Evolutionary conservation across 2,113 vertebrate genomes (phyloP), one percentile per base, ranked within the genome.

Genomic region (Calyptommatus sinebrachiatus): DNA sequence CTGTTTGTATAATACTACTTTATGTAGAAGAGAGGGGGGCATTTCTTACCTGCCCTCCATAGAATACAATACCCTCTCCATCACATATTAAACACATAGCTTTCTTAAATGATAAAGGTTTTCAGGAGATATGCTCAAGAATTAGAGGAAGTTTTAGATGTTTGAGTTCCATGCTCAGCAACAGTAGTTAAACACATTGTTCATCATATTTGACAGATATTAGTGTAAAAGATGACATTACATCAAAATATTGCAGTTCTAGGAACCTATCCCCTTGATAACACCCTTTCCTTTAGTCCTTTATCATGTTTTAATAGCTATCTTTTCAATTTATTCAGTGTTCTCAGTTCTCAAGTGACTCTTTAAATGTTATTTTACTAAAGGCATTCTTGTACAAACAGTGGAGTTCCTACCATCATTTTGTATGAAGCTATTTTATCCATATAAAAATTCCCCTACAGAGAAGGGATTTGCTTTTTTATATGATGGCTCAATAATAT

Each of bases 1-100:
- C 16, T 29, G 78, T 88, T 88, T 76, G 48, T 8, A 68, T 66
- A 57, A 4, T 57, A 66, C 0, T 61, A 65, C 80, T 92, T 28
- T 70, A 90, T 88, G 79, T 61, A 84, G 62, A 71, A 57, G 28
- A 86, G 85, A 83, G 67, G 73, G 60, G 84, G 60, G 46, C 71
- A 28, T 79, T 72, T 72, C 68, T 50, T 60, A 72, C n/a, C 57
- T 63, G 29, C 18, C 14, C 28, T 26, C 60, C 41, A 48, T 66
- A 61, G n/a, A 63, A 76, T 63, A 12, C 12, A 41, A 75, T 62
- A 14, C 60, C 41, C 21, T 5, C 57, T 75, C 57, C n/a, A 26
- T 75, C 57, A 75, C 53, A 73, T 35, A 22, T 31, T 16, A 63
- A 26, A 45, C 61, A 76, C 61, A 76, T n/a, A 41, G 5, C 14